A percentile compares a stretch with the other conserved stretches of the same genome.
These are phyloP conservation scores for Galbula dea DNA, from an alignment of 2,113 vertebrate genomes.

Conservation along the genomic window DNA sequence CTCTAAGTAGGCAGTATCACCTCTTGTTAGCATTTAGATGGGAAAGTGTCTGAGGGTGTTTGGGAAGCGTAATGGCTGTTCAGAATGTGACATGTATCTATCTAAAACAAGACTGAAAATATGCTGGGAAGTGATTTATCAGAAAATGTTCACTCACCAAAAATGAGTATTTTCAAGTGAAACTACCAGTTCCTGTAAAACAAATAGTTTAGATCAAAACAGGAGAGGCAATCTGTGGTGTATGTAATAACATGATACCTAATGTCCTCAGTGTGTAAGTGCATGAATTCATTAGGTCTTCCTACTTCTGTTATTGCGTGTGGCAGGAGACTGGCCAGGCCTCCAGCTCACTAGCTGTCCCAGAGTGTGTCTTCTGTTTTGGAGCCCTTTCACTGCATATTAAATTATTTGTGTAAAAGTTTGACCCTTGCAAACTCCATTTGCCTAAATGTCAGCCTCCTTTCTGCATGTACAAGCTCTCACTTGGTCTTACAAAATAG, in stretches of 20 bases:
- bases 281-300: neutral
- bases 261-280: neutral
- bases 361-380: neutral
- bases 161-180: neutral
- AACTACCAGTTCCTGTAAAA: neutral
- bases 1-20: conserved; percentile 38
- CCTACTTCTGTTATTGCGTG: neutral
- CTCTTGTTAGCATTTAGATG: conserved; percentile 60
- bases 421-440: neutral
- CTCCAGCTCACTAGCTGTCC: neutral
- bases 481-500: neutral
- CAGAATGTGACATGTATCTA: conserved; percentile 17
- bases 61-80: neutral
- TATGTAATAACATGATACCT: neutral
- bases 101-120: neutral
- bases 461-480: neutral
- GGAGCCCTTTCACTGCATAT: neutral
- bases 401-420: neutral
- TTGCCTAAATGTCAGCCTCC: neutral
- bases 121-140: neutral
- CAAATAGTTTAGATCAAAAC: neutral
- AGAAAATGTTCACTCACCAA: neutral
- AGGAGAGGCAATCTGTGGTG: neutral
- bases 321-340: neutral
- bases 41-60: conserved; percentile 13